Conservation (phyloP, 2,888 invertebrate genomes). For the Strigamia transsilvanica region DNA sequence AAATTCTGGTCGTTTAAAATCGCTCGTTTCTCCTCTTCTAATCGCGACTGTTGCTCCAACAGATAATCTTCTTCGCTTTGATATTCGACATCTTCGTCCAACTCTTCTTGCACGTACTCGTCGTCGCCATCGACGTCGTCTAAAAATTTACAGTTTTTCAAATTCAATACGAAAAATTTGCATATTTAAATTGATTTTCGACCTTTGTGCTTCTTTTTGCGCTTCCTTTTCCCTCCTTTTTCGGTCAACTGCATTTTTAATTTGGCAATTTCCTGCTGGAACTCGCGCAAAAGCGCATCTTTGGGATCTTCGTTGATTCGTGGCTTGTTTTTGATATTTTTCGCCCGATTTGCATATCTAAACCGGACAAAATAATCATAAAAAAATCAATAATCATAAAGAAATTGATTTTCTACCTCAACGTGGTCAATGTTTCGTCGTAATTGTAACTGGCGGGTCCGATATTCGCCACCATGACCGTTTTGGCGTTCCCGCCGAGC, state of each 20-base stretch:
- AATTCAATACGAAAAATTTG: too few relatives aligned
- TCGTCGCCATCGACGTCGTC: constrained; percentile 48
- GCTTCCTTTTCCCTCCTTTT: constrained; percentile 60
- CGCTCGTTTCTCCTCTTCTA: constrained; percentile 58
- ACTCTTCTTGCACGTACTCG: constrained; percentile 59
- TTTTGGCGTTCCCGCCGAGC: constrained; percentile 97
- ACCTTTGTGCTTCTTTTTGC: constrained; percentile 54
- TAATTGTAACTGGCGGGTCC: constrained; percentile 98
- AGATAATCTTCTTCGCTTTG: constrained; percentile 56
- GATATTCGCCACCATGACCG: constrained; percentile 99
- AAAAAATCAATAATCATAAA: constrained; percentile 28
- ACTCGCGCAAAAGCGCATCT: constrained; percentile 93
- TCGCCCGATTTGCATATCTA: constrained; percentile 93
- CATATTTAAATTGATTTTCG: background rate
- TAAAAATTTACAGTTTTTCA: too few relatives aligned
- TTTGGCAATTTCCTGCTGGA: constrained; percentile 89
- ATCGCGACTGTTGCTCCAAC: constrained; percentile 51
- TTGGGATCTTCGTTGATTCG: constrained; percentile 99
- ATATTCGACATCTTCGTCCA: constrained; percentile 56
- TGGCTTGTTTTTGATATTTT: constrained; percentile 98
- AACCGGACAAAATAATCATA: background rate
- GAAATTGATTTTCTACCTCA: constrained; percentile 68
- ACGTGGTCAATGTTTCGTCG: constrained; percentile 96
- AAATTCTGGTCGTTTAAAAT: constrained; percentile 64
- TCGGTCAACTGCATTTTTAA: constrained; percentile 63